Evolutionary conservation across 2,888 invertebrate species (phyloP), one percentile per base, ranked within the genome.

Genomic region (Andrena trimmerana): DNA sequence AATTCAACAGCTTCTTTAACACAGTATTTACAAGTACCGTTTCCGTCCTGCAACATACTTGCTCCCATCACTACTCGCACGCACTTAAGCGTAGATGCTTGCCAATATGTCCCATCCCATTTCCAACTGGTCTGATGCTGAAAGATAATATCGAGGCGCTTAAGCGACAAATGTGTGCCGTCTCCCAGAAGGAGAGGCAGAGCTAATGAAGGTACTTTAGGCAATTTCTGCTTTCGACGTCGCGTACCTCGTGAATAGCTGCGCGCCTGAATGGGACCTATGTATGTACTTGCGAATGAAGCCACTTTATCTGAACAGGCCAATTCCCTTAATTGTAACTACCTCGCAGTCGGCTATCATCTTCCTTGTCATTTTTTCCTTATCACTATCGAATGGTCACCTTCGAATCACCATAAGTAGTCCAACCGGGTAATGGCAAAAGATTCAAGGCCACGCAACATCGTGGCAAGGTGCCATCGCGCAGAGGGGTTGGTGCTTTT

Each of bases 381-480:
- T 6, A 16, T 16, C 3, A 31, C 10, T 29, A 2, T 24, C 16
- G 20, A 8, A 31, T 33, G 31, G 20, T 20, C 29, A 16, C 7
- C 27, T 16, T 16, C 16, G 29, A 29, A 60, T 5, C 29, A 29
- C 7, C 29, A 16, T 6, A 60, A 33, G 5, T n/a, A n/a, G n/a
- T 33, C 8, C 27, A 20, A 33, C 60, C 48, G 5, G 54, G 33
- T 13, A 31, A 20, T 33, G 20, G 42, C 0, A 1, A 27, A 16
- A 16, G 5, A 67, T 52, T 62, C 75, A 74, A 74, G 74, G 69
- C 2, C 57, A 29, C 7, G 29, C 3, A 10, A 13, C 48, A 16
- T 10, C 13, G 36, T 73, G 73, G 79, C 79, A 79, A 60, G 7
- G 27, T 31, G 70, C 80, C 79, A 78, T 42, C 60, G 27, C 13